A percentile compares a stretch with the other conserved stretches of the same genome.
These are phyloP conservation scores for Netelia fuscicornis DNA, from an alignment of 2,888 invertebrate genomes.

Conservation along the genomic window DNA sequence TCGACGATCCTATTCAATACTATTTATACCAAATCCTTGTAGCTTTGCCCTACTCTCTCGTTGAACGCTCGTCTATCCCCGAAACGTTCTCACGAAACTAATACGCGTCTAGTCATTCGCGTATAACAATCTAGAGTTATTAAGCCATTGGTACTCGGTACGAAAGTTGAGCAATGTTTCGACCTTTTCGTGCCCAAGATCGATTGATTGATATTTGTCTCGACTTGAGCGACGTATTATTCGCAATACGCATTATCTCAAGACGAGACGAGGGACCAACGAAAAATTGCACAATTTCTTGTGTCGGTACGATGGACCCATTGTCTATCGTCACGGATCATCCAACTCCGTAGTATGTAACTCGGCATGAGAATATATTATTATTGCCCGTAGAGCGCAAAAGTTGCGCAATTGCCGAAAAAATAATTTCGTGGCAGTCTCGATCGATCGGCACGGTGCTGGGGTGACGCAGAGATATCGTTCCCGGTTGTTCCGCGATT, in stretches of 20 bases:
- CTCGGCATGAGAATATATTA: background rate
- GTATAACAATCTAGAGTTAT: background rate
- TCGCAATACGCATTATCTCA: background rate
- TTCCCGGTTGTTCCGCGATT: conserved; percentile 5
- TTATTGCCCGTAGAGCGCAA: background rate
- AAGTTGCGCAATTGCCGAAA: conserved; percentile 1
- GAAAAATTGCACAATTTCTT: background rate
- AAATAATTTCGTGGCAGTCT: background rate
- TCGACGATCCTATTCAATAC: background rate
- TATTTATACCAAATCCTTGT: background rate
- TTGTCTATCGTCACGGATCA: conserved; percentile 1
- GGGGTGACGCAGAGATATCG: conserved; percentile 6
- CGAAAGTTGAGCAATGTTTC: background rate
- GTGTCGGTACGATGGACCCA: background rate
- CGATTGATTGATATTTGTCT: background rate
- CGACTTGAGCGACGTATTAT: background rate
- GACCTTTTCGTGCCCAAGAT: background rate
- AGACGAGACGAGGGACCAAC: background rate
- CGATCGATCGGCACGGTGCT: background rate
- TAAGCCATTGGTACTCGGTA: background rate
- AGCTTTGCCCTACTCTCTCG: background rate
- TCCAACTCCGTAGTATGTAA: background rate
- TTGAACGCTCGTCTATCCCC: background rate
- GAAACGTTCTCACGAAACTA: background rate
- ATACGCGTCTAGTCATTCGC: background rate